Conservation (phyloP, 1,140 invertebrate genomes). For the Aphis craccivora region DNA sequence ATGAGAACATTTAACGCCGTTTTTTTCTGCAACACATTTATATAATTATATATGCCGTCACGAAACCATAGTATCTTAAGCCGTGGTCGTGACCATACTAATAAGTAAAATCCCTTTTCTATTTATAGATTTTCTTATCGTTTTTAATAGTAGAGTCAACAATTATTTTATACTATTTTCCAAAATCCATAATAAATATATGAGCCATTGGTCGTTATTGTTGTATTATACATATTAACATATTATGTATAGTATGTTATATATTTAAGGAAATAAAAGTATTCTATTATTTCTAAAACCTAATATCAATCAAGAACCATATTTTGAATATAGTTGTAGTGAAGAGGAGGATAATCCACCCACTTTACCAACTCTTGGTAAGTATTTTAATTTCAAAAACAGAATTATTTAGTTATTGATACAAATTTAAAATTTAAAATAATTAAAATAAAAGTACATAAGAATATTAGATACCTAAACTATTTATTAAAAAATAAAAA, state of each 20-base stretch:
- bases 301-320: neutral
- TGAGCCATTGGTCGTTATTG: neutral
- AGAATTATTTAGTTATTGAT: too few species aligned
- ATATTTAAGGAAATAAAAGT: neutral
- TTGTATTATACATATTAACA: neutral
- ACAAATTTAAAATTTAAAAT: too few species aligned
- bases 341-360: constrained; percentile 4
- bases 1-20: too few species aligned
- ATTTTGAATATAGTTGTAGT: neutral
- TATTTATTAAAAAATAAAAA: too few species aligned
- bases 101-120: neutral
- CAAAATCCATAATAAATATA: constrained; percentile 8
- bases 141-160: neutral
- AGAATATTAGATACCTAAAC: too few species aligned
- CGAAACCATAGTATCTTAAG: too few species aligned
- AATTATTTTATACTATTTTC: neutral
- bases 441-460: too few species aligned
- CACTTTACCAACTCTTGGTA: neutral
- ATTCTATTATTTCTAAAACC: neutral
- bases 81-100: too few species aligned
- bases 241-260: too few species aligned
- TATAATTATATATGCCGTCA: too few species aligned
- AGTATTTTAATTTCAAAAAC: too few species aligned
- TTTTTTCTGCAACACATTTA: too few species aligned
- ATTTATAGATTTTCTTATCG: constrained; percentile 22